Evolutionary conservation across 2,888 invertebrate genomes (phyloP), one percentile per base, ranked within the genome.

Genomic region (Serripes groenlandicus): DNA sequence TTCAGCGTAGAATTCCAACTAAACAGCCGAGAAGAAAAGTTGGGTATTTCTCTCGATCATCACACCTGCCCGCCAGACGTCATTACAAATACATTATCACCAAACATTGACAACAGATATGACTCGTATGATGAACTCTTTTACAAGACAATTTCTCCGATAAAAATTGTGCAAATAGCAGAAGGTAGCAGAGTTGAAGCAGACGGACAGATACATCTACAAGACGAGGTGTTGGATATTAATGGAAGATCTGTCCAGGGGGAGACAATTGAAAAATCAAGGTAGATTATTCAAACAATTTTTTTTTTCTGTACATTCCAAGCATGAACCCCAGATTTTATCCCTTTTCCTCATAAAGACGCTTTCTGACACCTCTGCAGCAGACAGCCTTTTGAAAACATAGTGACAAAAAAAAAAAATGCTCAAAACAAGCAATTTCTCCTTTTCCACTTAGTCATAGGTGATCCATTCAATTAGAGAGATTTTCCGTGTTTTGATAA

Each of bases 151-250:
- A 73, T 83, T 42, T 81, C 79, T 9, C 81, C 84, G n/a, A 88
- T 92, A 28, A 88, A 89, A 74, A 88, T 92, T 9, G 86, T 90
- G 21, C 77, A 82, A 58, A 88, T 93, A 54, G 85, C 81, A 32
- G 86, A 89, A 7, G 91, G 90, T 7, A 90, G 92, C 72, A 66
- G 88, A 37, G 90, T 88, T 23, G 71, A 87, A 30, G 73, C 71
- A 37, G 90, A 91, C 74, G 98, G 98, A 9, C 96, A 97, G 78
- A 96, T 98, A 69, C 97, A 97, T 94, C 97, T 97, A 92, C 98
- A 98, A 49, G 98, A 98, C 93, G 96, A 97, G 94, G 97, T 99
- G 86, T 95, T 97, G 88, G 97, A 98, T 86, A 98, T 98, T 88
- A 98, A 98, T 94, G 98, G 98, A 66, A 96, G 96, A 93, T 86